Evolutionary conservation across 2,113 vertebrate species (phyloP).

Genomic region (Pteronura brasiliensis): DNA sequence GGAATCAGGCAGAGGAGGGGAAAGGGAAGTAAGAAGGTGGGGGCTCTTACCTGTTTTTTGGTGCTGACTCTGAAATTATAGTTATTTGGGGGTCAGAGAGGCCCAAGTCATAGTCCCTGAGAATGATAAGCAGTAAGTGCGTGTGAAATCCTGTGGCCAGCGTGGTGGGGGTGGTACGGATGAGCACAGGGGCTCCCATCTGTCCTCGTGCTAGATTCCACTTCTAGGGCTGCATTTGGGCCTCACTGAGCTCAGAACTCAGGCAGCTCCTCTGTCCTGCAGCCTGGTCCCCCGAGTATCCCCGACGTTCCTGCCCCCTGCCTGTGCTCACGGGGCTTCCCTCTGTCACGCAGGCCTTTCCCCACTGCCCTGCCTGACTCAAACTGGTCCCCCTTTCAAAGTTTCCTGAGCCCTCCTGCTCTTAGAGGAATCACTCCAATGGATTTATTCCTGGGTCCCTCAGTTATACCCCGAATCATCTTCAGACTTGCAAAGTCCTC

Average conservation of each 20-base stretch:
- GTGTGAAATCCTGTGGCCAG: not conserved
- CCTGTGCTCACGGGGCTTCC: not conserved
- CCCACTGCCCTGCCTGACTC: not conserved
- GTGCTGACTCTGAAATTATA: not conserved
- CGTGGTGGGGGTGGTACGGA: fast-evolving
- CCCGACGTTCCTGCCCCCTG: not conserved
- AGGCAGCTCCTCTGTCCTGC: not conserved
- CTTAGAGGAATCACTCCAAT: not conserved
- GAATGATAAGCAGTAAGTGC: not conserved
- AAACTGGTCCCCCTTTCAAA: not conserved
- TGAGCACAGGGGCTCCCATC: not conserved
- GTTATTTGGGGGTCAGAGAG: slow-evolving; percentile 17
- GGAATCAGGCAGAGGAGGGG: not conserved
- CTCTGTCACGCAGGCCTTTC: not conserved
- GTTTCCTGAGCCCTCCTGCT: not conserved
- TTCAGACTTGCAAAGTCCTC: not conserved
- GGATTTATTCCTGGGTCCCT: not conserved
- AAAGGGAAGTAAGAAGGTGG: not conserved
- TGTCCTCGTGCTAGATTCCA: not conserved
- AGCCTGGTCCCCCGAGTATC: fast-evolving
- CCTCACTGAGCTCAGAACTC: not conserved
- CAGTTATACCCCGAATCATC: not conserved
- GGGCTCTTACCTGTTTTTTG: not conserved
- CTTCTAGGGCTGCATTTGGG: not conserved
- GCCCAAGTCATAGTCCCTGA: not conserved